Conservation (phyloP, 2,797 vertebrate genomes). For the Coregonus suidteri region DNA sequence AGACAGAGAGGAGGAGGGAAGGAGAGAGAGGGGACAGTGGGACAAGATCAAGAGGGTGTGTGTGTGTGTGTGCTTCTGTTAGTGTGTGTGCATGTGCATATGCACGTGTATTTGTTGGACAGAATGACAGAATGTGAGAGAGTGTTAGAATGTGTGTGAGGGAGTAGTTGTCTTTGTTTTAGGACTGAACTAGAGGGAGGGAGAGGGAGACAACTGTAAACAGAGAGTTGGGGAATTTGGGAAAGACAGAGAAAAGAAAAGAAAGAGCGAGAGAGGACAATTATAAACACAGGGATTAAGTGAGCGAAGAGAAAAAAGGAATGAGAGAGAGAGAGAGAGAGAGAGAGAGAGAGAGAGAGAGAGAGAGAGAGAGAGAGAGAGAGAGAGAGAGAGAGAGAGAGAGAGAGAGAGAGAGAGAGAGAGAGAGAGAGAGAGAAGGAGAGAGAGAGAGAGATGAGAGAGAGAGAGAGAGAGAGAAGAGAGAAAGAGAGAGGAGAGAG, state of each 20-base stretch:
- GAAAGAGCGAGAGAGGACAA: slow-evolving; percentile 36
- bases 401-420: slow-evolving; percentile 50
- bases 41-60: neutral
- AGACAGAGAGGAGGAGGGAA: slow-evolving; percentile 36
- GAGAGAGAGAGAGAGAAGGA: slow-evolving; percentile 49
- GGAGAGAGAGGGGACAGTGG: slow-evolving; percentile 14
- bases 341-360: slow-evolving; percentile 52
- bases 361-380: slow-evolving; percentile 48
- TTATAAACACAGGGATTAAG: neutral
- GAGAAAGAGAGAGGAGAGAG: slow-evolving; percentile 37
- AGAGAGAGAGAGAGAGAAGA: slow-evolving; percentile 47
- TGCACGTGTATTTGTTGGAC: neutral
- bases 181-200: neutral
- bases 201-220: slow-evolving; percentile 33
- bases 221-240: slow-evolving; percentile 17
- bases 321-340: slow-evolving; percentile 24
- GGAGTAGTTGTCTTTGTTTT: neutral
- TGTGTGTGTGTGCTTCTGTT: neutral
- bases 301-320: too few species aligned
- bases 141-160: neutral
- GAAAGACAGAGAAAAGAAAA: slow-evolving; percentile 7
- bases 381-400: slow-evolving; percentile 48
- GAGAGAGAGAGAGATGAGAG: slow-evolving; percentile 50
- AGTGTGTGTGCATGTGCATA: neutral
- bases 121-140: neutral